Base-by-base conservation (phyloP, 2,797 vertebrate genomes). In the Capromys pilorides region DNA sequence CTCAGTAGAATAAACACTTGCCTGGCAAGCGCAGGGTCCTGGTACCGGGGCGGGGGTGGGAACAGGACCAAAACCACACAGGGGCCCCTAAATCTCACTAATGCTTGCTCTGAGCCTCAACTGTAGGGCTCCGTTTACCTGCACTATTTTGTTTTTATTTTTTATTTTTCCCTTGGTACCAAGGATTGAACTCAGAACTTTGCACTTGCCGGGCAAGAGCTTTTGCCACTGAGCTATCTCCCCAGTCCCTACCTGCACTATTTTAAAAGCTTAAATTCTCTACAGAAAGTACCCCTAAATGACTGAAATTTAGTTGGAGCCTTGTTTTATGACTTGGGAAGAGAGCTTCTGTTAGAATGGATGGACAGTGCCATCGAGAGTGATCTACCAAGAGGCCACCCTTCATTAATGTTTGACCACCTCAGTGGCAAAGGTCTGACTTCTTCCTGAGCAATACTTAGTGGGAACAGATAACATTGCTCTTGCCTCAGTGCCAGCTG, bases 331-430 rank as follows among this genome's bases (percentile, higher is more conserved):
- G 81, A 92, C 67, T 77, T 9, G 59, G 1, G 18, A 45, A 88
- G 80, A 77, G 49, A 95, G 13, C 10, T 85, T 91, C 86, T 87
- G 36, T 7, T 67, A 41, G 54, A 64, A 77, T n/a, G 45, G 77
- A 86, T 4, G 18, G 7, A 9, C 24, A 13, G 36, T 51, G 16
- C 31, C 36, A 26, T 88, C 88, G 28, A 66, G 73, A 77, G 88
- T 59, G 36, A 80, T 5, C 18, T 41, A 73, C 57, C 3, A 78
- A 79, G 59, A 79, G 13, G 22, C 85, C 88, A 21, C 31, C 28
- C 49, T 84, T 86, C 54, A 67, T 96, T 96, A 96, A 95, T 96
- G 93, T 96, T 96, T 96, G 45, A 95, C 92, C 41, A 77, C 51
- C 67, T 94, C 2, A 0, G 28, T 75, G 33, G 66, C 94, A 93